Evolutionary conservation across 2,113 vertebrate genomes (phyloP), one percentile per base, ranked within the genome.

Genomic region (Trogon surrucura): DNA sequence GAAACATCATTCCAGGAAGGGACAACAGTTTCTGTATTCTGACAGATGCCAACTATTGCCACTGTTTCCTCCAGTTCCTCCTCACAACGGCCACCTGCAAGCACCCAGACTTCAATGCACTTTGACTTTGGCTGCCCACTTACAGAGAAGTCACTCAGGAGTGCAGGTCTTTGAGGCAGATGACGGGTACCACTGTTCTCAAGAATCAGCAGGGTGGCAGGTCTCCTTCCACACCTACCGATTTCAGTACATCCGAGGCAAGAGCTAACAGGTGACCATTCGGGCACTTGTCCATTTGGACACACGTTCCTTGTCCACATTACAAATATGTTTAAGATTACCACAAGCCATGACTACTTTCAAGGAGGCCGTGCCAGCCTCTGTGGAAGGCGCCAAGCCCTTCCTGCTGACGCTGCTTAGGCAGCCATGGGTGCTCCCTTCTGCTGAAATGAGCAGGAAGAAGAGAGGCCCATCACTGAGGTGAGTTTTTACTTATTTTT

Each of bases 261-360:
- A 48, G 41, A 58, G 16, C 22, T 48, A 3, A 34, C 27, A 58
- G 48, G 61, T 51, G 17, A 56, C 47, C 30, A 22, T 13, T 34
- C 0, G 1, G 44, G 38, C 23, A 32, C 19, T 47, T 22, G 36
- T 5, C 44, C 22, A 17, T 60, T 72, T 45, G 45, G 66, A 50
- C 13, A n/a, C 18, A 20, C 0, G 0, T 18, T 47, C 69, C 25
- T 18, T 9, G 10, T 23, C 38, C 8, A 1, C 11, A 7, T 57
- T 48, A 30, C 32, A 17, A 5, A 44, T 0, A 0, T 7, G 2
- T 62, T 41, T 57, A 29, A 18, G 32, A 50, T 11, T 9, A 79
- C 41, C 48, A 44, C 16, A 45, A 13, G 12, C 23, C 0, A 0
- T 23, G 18, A 21, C 25, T 12, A n/a, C 22, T 69, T 60, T 79